A percentile compares a stretch with the other conserved stretches of the same genome.
These are phyloP conservation scores for Holacanthus passer DNA, from an alignment of 2,113 vertebrate species.

Conservation along the genomic window DNA sequence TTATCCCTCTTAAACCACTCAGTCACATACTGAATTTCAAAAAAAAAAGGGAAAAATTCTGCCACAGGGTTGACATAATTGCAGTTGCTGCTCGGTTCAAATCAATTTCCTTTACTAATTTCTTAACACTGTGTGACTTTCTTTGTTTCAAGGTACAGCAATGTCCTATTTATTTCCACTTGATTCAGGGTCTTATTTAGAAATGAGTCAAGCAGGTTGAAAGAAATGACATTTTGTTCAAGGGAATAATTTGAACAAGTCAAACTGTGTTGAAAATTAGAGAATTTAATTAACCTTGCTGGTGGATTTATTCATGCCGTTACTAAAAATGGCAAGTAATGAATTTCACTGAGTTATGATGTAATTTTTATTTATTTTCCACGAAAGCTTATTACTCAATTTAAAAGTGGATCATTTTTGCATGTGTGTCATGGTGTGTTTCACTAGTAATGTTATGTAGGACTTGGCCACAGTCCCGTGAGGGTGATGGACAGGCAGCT, in stretches of 20 bases:
- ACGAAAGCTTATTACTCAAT: slow-evolving; percentile 11
- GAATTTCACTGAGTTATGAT: slow-evolving; percentile 22
- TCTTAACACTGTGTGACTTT: background rate
- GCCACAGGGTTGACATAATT: background rate
- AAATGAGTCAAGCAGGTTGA: background rate
- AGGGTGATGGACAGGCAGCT: slow-evolving; percentile 45
- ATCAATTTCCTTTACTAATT: background rate
- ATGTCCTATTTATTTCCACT: background rate
- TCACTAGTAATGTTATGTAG: slow-evolving; percentile 2
- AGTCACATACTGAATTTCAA: background rate
- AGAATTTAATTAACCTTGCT: background rate
- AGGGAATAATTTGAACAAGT: background rate
- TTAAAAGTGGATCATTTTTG: slow-evolving; percentile 16
- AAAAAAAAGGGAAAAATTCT: background rate
- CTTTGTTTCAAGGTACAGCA: background rate
- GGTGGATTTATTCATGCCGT: background rate
- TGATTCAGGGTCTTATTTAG: background rate
- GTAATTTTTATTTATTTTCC: slow-evolving; percentile 9
- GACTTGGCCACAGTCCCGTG: slow-evolving; percentile 33
- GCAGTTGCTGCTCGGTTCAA: background rate
- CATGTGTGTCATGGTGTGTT: slow-evolving; percentile 15
- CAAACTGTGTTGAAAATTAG: background rate
- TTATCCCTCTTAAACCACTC: background rate
- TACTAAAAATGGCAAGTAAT: background rate
- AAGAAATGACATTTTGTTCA: background rate